These are phyloP conservation scores for Propsilocerus akamusi DNA, from an alignment of 1,140 invertebrate genomes.

Conservation along the genomic window DNA sequence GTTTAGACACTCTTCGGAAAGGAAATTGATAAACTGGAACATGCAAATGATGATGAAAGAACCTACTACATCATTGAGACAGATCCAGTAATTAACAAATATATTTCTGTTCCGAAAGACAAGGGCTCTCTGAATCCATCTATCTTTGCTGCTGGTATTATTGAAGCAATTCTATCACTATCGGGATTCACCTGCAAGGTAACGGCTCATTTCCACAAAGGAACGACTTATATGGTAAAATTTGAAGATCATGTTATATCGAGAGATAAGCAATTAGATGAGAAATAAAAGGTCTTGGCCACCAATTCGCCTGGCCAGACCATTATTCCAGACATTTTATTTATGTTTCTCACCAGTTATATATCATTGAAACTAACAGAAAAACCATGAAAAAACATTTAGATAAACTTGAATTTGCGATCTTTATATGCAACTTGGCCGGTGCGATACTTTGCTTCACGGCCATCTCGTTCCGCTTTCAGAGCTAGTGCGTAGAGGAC, in stretches of 20 bases:
- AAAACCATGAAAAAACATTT: conserved; percentile 11
- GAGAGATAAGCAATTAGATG: conserved; percentile 83
- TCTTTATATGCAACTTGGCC: conserved; percentile 55
- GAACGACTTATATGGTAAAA: conserved; percentile 97
- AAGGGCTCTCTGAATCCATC: conserved; percentile 95
- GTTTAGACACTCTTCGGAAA: conserved; percentile 81
- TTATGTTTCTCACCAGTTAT: conserved; percentile 5
- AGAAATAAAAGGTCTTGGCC: conserved; percentile 36
- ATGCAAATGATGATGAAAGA: conserved; percentile 94
- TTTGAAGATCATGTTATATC: conserved; percentile 90
- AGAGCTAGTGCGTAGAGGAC: conserved; percentile 29
- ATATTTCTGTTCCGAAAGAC: conserved; percentile 94
- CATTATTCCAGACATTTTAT: background rate
- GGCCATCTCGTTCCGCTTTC: conserved; percentile 28
- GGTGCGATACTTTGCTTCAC: conserved; percentile 35
- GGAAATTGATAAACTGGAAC: conserved; percentile 96
- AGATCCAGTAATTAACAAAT: conserved; percentile 88
- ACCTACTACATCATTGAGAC: conserved; percentile 99
- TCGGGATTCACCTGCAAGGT: conserved; percentile 90
- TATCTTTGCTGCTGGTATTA: conserved; percentile 94
- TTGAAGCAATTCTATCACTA: conserved; percentile 79
- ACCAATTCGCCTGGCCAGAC: background rate
- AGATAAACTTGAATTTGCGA: conserved; percentile 36
- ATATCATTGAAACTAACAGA: background rate
- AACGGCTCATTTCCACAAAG: conserved; percentile 96